Evolutionary conservation across 2,888 invertebrate species (phyloP).

Genomic region (Sinopyrophorus schimmeli): DNA sequence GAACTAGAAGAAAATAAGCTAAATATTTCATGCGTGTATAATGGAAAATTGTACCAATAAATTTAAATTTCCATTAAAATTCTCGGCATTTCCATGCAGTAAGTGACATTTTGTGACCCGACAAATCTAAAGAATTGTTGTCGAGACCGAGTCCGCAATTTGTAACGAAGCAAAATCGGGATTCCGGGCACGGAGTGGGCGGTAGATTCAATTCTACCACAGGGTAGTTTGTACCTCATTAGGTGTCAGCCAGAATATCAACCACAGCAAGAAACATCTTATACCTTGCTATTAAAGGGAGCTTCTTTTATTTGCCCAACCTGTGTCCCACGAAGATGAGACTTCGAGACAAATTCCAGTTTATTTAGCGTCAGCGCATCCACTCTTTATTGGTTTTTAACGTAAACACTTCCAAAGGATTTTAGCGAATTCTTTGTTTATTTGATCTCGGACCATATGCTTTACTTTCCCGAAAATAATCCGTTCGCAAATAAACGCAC

Average conservation of each 20-base stretch:
- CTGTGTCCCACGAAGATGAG: background rate
- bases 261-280: conserved; percentile 21
- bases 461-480: conserved; percentile 13
- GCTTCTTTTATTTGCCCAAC: conserved; percentile 10
- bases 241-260: conserved; percentile 31
- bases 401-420: conserved; percentile 18
- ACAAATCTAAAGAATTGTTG: conserved; percentile 19
- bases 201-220: conserved; percentile 40
- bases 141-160: conserved; percentile 17
- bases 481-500: background rate
- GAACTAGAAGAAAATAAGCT: too few relatives aligned
- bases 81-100: conserved; percentile 10
- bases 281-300: conserved; percentile 19
- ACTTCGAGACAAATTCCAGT: conserved; percentile 5
- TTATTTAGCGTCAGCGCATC: conserved; percentile 13
- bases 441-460: conserved; percentile 14
- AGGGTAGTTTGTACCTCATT: conserved; percentile 42
- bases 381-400: conserved; percentile 18
- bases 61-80: conserved; percentile 23
- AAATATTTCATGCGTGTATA: too few relatives aligned
- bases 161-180: conserved; percentile 20
- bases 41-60: too few relatives aligned
- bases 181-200: conserved; percentile 39
- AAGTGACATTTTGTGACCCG: conserved; percentile 9
- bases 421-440: conserved; percentile 22